phyloP scores from a whole-genome alignment of 2,888 invertebrate genomes.

The Oeneis ivallda region DNA sequence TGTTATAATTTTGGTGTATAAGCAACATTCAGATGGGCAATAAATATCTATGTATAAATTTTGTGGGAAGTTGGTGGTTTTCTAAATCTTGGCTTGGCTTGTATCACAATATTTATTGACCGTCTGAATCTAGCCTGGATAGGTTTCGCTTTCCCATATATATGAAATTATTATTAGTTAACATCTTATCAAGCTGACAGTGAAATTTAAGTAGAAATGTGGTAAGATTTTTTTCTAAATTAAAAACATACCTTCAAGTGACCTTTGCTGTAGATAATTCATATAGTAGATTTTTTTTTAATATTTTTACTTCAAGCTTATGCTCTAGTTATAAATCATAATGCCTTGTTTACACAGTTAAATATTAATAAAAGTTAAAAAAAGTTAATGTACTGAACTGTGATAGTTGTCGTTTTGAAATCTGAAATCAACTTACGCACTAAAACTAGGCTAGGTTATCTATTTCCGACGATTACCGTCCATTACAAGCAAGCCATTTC shows the following conservation, averaged over 20 bases:
- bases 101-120: not conserved
- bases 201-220: not conserved
- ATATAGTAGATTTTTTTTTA: constrained; percentile 4
- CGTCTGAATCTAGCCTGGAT: not conserved
- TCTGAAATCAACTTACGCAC: constrained; percentile 29
- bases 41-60: not conserved
- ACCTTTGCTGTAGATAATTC: constrained; percentile 15
- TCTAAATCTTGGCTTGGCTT: not conserved
- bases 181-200: not conserved
- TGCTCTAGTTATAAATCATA: not conserved
- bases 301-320: not conserved
- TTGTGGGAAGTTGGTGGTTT: too few relatives aligned
- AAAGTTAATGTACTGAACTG: constrained; percentile 18
- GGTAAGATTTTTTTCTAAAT: too few relatives aligned
- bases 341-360: constrained; percentile 8
- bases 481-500: not conserved
- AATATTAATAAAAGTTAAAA: not conserved
- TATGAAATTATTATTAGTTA: not conserved
- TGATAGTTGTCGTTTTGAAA: constrained; percentile 32
- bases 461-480: constrained; percentile 26
- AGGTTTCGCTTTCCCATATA: not conserved
- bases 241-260: constrained; percentile 8
- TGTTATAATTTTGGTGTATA: constrained; percentile 19
- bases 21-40: not conserved
- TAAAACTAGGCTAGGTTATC: constrained; percentile 22